Evolutionary conservation across 2,888 invertebrate genomes (phyloP).

Genomic region (Hirtodrosophila trivittata): DNA sequence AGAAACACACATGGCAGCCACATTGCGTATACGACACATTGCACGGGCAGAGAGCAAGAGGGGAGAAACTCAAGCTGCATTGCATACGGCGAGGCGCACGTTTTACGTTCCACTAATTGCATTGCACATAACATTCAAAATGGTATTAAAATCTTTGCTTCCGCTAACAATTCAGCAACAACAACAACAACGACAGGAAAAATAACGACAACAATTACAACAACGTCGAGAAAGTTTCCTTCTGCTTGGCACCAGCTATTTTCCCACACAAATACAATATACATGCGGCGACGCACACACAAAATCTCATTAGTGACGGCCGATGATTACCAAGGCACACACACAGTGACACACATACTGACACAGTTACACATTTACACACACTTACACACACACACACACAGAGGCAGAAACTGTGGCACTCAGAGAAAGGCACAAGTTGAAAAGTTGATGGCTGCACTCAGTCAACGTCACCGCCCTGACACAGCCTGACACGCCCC

Average conservation of each 20-base stretch:
- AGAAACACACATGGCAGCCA: background rate
- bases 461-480: constrained; percentile 54
- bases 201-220: constrained; percentile 2
- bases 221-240: constrained; percentile 19
- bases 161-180: constrained; percentile 59
- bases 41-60: background rate
- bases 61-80: constrained; percentile 14
- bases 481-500: constrained; percentile 61
- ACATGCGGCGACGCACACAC: constrained; percentile 16
- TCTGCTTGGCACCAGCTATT: constrained; percentile 28
- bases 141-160: constrained; percentile 74
- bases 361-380: constrained; percentile 1
- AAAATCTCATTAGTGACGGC: constrained; percentile 62
- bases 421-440: constrained; percentile 43
- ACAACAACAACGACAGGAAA: constrained; percentile 8
- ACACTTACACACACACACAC: constrained; percentile 5
- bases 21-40: constrained; percentile 2
- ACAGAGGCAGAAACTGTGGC: constrained; percentile 22
- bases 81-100: constrained; percentile 20
- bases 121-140: constrained; percentile 65
- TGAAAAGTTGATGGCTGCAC: constrained; percentile 66
- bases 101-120: constrained; percentile 59
- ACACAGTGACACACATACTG: too few relatives aligned
- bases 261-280: constrained; percentile 13
- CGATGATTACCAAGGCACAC: constrained; percentile 50